Percentiles rank a stretch among this genome's conserved stretches.
Evolutionary conservation across 2,888 invertebrate species (phyloP).

Genomic region (Aleiodes testaceus): DNA sequence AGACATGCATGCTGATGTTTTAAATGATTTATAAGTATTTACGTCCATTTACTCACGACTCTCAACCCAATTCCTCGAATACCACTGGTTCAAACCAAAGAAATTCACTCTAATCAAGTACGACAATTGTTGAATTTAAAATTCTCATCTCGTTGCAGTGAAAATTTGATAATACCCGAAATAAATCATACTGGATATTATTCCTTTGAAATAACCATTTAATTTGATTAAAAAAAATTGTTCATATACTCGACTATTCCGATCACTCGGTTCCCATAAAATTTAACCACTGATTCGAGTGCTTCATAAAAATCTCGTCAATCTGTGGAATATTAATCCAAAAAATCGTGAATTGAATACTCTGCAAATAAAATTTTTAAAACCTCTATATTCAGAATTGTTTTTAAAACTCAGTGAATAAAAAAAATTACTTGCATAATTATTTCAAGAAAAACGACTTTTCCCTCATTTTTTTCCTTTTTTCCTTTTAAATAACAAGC

Average conservation of each 20-base stretch:
- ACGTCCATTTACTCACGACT: not conserved
- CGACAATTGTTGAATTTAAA: constrained; percentile 1
- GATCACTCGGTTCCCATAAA: constrained; percentile 4
- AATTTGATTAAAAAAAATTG: no score
- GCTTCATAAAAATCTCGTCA: constrained; percentile 16
- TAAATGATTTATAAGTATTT: constrained; percentile 3
- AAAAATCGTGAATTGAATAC: constrained; percentile 13
- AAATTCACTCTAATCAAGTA: not conserved
- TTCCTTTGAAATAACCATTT: no score
- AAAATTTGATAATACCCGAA: no score
- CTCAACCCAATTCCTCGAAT: not conserved
- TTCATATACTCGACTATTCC: not conserved
- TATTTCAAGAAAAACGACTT: constrained; percentile 1
- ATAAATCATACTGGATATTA: no score
- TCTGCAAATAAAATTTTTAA: not conserved
- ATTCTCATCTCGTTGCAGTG: no score
- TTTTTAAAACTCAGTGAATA: not conserved
- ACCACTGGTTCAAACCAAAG: not conserved
- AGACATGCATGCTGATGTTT: constrained; percentile 8
- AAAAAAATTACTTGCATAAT: not conserved
- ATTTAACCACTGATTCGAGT: not conserved
- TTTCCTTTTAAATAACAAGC: not conserved
- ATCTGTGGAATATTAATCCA: constrained; percentile 18
- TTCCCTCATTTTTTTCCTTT: not conserved
- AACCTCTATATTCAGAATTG: not conserved